Evolutionary conservation across 2,797 vertebrate genomes (phyloP).

Genomic region (Eulemur rubriventer): DNA sequence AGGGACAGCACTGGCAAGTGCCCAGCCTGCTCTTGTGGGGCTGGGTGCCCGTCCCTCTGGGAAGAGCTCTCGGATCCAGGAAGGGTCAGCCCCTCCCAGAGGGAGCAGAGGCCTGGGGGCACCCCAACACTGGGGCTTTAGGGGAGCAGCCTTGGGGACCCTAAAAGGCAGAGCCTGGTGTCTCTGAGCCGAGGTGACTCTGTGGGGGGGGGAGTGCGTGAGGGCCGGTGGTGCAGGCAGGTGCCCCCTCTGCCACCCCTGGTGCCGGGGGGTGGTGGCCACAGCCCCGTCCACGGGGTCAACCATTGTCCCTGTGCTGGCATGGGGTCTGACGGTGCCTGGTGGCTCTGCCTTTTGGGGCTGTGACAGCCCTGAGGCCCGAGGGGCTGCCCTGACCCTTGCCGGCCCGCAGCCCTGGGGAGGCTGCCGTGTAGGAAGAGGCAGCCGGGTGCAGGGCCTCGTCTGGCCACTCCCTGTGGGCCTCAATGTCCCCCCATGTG

Average conservation of each 20-base stretch:
- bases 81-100: too few species aligned
- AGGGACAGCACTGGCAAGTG: rapidly evolving
- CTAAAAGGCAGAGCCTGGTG: not conserved
- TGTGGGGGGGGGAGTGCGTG: rapidly evolving
- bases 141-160: not conserved
- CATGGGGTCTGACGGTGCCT: not conserved
- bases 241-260: not conserved
- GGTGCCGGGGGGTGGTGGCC: not conserved
- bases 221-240: rapidly evolving
- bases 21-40: rapidly evolving
- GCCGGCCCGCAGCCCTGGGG: not conserved
- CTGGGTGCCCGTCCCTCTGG: rapidly evolving
- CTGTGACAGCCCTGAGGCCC: not conserved
- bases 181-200: too few species aligned
- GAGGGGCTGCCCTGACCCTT: not conserved
- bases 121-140: not conserved
- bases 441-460: rapidly evolving
- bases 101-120: not conserved
- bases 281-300: not conserved
- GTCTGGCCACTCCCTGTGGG: not conserved
- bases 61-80: not conserved
- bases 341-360: not conserved
- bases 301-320: too few species aligned
- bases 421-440: not conserved
- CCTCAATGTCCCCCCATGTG: rapidly evolving